These are phyloP conservation scores for Drosophila busckii DNA, from an alignment of 1,140 invertebrate genomes.

Conservation along the genomic window DNA sequence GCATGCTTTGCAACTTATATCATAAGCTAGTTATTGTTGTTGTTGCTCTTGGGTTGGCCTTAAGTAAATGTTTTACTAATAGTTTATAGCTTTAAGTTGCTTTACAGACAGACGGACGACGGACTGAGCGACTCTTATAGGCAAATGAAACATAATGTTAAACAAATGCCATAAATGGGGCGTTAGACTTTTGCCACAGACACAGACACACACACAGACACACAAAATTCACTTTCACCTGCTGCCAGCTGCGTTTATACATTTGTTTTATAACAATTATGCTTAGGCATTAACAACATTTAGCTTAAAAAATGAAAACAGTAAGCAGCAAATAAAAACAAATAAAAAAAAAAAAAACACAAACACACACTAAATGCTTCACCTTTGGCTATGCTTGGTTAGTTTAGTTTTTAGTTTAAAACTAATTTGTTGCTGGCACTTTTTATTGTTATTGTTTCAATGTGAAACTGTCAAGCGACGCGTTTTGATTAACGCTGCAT, in stretches of 20 bases:
- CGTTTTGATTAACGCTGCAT: slow-evolving; percentile 64
- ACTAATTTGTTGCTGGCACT: slow-evolving; percentile 2
- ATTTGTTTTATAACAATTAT: slow-evolving; percentile 25
- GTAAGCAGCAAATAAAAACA: background rate
- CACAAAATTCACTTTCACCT: slow-evolving; percentile 52
- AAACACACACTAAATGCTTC: slow-evolving; percentile 23
- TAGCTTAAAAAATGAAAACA: slow-evolving; percentile 6
- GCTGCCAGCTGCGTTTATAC: slow-evolving; percentile 1
- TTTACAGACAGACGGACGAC: no score
- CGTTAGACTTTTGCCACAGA: no score
- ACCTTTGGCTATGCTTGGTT: slow-evolving; percentile 30
- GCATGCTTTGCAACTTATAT: no score
- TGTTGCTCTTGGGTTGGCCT: no score
- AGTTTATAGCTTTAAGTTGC: no score
- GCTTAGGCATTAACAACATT: slow-evolving; percentile 12
- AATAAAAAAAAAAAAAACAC: slow-evolving; percentile 17
- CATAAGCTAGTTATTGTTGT: no score
- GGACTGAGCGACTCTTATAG: no score
- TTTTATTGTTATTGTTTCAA: slow-evolving; percentile 4
- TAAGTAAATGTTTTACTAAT: no score
- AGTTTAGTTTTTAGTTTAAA: slow-evolving; percentile 11
- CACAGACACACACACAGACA: no score
- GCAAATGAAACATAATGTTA: background rate
- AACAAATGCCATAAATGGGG: slow-evolving; percentile 19
- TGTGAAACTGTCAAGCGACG: slow-evolving; percentile 47